Percentiles rank a stretch among this genome's conserved stretches.
phyloP scores from a whole-genome alignment of 2,888 invertebrate genomes.

The Dusona sp. region DNA sequence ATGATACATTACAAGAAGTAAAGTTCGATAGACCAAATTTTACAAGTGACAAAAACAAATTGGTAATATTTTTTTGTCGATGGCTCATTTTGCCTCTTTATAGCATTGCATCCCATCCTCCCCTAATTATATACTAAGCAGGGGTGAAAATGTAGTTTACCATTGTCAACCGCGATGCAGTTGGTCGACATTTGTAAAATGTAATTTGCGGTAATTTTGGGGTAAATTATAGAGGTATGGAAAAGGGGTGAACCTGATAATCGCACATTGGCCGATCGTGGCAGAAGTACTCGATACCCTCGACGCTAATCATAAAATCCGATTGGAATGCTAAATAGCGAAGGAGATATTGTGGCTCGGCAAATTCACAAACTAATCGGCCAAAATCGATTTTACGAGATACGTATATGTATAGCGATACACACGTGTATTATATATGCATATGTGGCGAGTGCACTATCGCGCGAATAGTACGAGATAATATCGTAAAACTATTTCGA shows the following conservation, averaged over 20 bases:
- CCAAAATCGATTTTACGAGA: slow-evolving; percentile 51
- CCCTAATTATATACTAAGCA: not conserved
- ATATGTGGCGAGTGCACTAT: slow-evolving; percentile 29
- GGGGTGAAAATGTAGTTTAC: not conserved
- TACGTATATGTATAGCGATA: not conserved
- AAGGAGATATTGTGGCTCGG: slow-evolving; percentile 18
- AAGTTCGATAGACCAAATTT: too few species aligned
- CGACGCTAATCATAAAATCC: slow-evolving; percentile 62
- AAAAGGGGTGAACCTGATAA: slow-evolving; percentile 9
- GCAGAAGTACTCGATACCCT: not conserved
- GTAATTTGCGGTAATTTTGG: slow-evolving; percentile 55
- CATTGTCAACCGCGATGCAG: not conserved
- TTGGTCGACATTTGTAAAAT: slow-evolving; percentile 26
- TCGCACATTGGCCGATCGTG: not conserved
- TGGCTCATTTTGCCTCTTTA: not conserved
- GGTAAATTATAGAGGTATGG: slow-evolving; percentile 32
- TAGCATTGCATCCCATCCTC: not conserved
- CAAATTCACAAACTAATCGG: slow-evolving; percentile 58
- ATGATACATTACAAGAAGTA: too few species aligned
- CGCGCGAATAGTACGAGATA: slow-evolving; percentile 26
- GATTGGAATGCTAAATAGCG: slow-evolving; percentile 62
- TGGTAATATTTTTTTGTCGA: not conserved
- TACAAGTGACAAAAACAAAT: not conserved
- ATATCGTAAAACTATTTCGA: slow-evolving; percentile 29
- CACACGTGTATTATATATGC: not conserved